A percentile compares a stretch with the other conserved stretches of the same genome.
Conservation (phyloP, 2,113 vertebrate genomes). For the Leptocoma aspasia region DNA sequence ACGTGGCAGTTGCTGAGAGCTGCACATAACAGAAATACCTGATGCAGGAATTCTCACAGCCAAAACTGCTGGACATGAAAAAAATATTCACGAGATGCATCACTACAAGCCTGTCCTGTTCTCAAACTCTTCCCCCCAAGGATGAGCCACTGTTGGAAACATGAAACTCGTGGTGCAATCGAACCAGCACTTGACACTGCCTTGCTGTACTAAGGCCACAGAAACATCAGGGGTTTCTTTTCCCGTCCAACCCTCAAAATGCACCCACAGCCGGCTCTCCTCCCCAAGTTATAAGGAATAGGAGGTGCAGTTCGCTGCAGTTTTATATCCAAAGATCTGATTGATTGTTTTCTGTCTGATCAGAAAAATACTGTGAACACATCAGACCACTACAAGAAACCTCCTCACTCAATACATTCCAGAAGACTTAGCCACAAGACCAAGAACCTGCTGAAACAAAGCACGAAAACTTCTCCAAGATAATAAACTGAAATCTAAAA, state of each 20-base stretch:
- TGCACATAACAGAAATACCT: not conserved
- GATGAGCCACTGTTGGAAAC: accelerated
- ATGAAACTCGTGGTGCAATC: accelerated
- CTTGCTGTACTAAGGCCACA: not conserved
- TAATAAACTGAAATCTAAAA: not conserved
- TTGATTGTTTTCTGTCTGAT: not conserved
- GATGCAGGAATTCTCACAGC: not conserved
- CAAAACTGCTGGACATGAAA: not conserved
- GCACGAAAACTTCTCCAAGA: not conserved
- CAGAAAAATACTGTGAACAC: not conserved
- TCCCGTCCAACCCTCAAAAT: not conserved
- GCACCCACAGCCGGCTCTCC: not conserved
- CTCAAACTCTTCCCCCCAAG: not conserved
- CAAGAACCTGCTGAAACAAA: not conserved
- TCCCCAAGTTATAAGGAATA: not conserved
- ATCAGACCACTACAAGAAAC: not conserved
- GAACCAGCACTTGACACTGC: not conserved
- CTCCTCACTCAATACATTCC: not conserved
- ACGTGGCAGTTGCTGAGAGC: not conserved
- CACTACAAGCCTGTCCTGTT: not conserved
- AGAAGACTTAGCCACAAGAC: not conserved
- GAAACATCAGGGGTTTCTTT: accelerated
- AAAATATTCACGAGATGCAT: not conserved
- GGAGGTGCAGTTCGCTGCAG: not conserved
- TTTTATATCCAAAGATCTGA: not conserved